Base-by-base conservation (phyloP, 1,140 invertebrate genomes). In the Dendroctonus ponderosae region DNA sequence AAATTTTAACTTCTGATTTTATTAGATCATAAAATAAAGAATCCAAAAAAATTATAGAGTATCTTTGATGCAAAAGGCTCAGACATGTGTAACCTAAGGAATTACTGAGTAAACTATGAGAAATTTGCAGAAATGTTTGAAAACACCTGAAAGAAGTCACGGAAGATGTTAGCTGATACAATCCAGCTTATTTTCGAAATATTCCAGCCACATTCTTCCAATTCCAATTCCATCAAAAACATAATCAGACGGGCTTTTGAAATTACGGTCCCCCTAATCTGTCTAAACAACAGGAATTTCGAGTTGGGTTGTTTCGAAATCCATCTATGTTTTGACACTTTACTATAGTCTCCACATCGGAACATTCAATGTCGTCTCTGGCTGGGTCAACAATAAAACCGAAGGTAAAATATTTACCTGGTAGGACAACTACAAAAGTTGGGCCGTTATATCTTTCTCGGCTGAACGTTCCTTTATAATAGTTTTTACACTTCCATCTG, bases 341-440 rank as follows among this genome's bases (percentile, higher is more conserved):
- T 58, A 58, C 46, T 58, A 43, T 43, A 14, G 56, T 44, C 56
- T 44, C 46, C 11, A 9, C 42, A 44, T 58, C 56, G 37, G 11
- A 58, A 40, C 49, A 7, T 58, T 43, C 14, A 44, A 12, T 58
- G 56, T 58, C 56, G 56, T 58, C 46, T 58, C 53, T 44, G 42
- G 41, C 44, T 58, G 58, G 58, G 43, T 42, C 58, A 60, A 60
- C 58, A 60, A 49, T 49, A 26, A 60, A 60, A 46, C 48, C 46
- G 58, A 60, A 60, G 58, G 58, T 60, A 60, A 60, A 60, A 60
- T 60, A 60, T 60, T 60, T 60, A 60, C 58, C 58, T 48, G 58
- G 39, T 38, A 26, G 52, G 52, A 8, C 14, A 43, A 42, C 8
- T 15, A 43, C 56, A 58, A 58, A 58, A 58, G 56, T 39, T 0